A percentile compares a stretch with the other conserved stretches of the same genome.
These are phyloP conservation scores for Tachysurus fulvidraco DNA, from an alignment of 2,113 vertebrate genomes.

Conservation along the genomic window DNA sequence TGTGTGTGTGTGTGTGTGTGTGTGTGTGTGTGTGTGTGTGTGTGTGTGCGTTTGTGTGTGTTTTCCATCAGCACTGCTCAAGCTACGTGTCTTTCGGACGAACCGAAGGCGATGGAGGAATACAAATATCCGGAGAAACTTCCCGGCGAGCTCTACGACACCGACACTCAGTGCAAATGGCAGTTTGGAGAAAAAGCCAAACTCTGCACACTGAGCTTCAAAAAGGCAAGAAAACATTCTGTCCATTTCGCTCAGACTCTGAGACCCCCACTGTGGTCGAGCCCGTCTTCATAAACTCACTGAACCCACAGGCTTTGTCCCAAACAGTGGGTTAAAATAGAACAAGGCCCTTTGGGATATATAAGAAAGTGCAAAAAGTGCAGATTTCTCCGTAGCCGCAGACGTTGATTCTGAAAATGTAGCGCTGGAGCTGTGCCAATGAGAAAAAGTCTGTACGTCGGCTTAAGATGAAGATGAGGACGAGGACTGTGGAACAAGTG, in stretches of 20 bases:
- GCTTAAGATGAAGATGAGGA: neutral
- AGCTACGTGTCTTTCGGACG: conserved; percentile 82
- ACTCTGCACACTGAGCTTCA: conserved; percentile 85
- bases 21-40: conserved; percentile 26
- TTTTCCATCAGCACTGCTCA: conserved; percentile 77
- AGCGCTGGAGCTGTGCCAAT: conserved; percentile 66
- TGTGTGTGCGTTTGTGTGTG: conserved; percentile 32
- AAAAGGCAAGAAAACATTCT: conserved; percentile 75
- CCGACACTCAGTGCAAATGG: conserved; percentile 91
- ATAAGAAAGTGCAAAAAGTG: conserved; percentile 9
- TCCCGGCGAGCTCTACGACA: conserved; percentile 85
- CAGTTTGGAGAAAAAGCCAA: conserved; percentile 91
- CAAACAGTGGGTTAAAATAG: conserved; percentile 21
- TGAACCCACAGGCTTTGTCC: conserved; percentile 18
- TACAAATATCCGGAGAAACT: conserved; percentile 84
- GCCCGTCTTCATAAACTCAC: neutral
- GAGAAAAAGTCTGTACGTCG: conserved; percentile 64
- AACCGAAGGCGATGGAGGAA: conserved; percentile 78
- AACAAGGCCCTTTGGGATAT: neutral
- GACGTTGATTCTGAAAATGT: conserved; percentile 44
- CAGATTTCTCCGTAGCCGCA: conserved; percentile 34
- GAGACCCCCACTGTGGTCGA: neutral
- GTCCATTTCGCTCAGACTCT: neutral
- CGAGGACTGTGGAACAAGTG: neutral
- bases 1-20: conserved; percentile 33